Evolutionary conservation across 2,888 invertebrate species (phyloP).

Genomic region (Polia nebulosa): DNA sequence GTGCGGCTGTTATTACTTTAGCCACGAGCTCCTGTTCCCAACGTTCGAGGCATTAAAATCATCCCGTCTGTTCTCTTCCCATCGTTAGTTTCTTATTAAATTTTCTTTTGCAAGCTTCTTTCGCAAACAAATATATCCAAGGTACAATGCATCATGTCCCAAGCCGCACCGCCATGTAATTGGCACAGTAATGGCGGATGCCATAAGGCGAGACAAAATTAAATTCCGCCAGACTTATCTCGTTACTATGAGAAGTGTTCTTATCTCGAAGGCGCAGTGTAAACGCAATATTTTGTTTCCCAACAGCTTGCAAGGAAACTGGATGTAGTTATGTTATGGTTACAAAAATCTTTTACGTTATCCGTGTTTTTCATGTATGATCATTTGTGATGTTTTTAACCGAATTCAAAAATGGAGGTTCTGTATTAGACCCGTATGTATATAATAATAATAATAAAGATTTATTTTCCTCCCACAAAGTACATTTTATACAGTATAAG

Average conservation of each 20-base stretch:
- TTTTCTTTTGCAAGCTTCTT: background rate
- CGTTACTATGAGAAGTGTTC: slow-evolving; percentile 31
- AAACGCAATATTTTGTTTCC: slow-evolving; percentile 6
- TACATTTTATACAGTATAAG: too few relatives aligned
- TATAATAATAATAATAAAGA: too few relatives aligned
- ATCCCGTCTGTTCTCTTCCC: background rate
- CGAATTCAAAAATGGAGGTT: too few relatives aligned
- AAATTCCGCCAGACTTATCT: slow-evolving; percentile 51
- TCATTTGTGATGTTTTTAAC: background rate
- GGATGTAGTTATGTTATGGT: background rate
- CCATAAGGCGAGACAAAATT: slow-evolving; percentile 53
- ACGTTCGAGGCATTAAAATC: background rate
- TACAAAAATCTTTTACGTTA: background rate
- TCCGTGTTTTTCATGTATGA: background rate
- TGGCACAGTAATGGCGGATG: slow-evolving; percentile 47
- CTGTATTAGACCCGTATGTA: too few relatives aligned
- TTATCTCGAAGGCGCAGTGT: slow-evolving; percentile 15
- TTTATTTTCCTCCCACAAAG: too few relatives aligned
- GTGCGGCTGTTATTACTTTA: too few relatives aligned
- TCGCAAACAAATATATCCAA: background rate
- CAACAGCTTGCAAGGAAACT: background rate
- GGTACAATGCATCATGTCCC: background rate
- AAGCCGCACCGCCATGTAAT: slow-evolving; percentile 35
- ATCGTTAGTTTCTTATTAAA: background rate
- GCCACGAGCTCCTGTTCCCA: too few relatives aligned